Conservation (phyloP, 2,888 invertebrate species). For the Leptopterna dolabrata region DNA sequence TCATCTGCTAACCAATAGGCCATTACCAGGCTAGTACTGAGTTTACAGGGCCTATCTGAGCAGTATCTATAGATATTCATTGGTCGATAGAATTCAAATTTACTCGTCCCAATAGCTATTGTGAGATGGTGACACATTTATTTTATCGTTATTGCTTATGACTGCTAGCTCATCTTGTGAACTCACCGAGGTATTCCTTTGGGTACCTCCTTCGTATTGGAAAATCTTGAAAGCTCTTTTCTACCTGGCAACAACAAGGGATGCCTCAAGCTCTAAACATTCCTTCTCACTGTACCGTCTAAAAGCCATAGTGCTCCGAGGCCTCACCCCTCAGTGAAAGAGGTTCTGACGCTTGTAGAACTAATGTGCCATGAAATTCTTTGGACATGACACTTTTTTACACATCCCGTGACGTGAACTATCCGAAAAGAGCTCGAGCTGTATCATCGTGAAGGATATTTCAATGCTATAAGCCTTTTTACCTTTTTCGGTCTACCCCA, state of each 20-base stretch:
- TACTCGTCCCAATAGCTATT: too few relatives aligned
- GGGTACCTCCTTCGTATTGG: not conserved
- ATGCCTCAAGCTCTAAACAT: slow-evolving; percentile 11
- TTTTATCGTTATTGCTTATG: too few relatives aligned
- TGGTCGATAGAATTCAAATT: too few relatives aligned
- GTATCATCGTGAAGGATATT: not conserved
- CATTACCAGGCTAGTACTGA: too few relatives aligned
- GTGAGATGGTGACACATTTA: too few relatives aligned
- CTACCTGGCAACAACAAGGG: not conserved
- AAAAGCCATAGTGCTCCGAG: not conserved
- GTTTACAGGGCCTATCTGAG: too few relatives aligned
- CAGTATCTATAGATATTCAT: too few relatives aligned
- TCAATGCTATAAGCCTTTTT: not conserved
- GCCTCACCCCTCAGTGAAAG: not conserved
- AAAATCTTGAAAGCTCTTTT: not conserved
- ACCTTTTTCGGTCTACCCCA: not conserved
- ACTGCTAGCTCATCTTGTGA: not conserved
- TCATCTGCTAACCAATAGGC: too few relatives aligned
- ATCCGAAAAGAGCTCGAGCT: not conserved
- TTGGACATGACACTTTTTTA: slow-evolving; percentile 20
- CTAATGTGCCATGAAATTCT: slow-evolving; percentile 32
- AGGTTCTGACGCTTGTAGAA: not conserved
- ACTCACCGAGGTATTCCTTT: not conserved
- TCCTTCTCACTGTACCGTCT: not conserved
- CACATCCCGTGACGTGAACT: not conserved